Evolutionary conservation across 1,140 invertebrate species (phyloP), one percentile per base, ranked within the genome.

Genomic region (Planococcus citri): DNA sequence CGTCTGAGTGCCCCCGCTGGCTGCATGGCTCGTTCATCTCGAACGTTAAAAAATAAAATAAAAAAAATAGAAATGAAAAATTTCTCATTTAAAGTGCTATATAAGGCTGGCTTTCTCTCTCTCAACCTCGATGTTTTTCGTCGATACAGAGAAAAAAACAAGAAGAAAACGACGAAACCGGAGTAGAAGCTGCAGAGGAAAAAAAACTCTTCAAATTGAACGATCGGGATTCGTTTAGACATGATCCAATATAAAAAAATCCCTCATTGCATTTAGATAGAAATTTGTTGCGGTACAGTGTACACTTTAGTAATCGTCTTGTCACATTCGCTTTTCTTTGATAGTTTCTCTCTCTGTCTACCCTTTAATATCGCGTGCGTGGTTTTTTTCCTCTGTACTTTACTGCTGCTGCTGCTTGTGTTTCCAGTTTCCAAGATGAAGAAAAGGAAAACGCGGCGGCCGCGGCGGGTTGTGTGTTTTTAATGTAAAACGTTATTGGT

Each of bases 241-340:
- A 64, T 25, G 60, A 64, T 64, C 60, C 60, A 64, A 64, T 27
- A 27, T 64, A 27, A 64, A 64, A 64, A 64, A 64, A 64, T 64
- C 60, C 60, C 60, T 64, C 60, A 27, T 64, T 64, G 60, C 60
- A 64, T 64, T 64, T 64, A 64, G 60, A 64, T 64, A 64, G 60
- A 64, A 64, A 64, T 64, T 64, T 64, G 60, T 64, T 20, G 60
- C 60, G 60, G 60, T 64, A 64, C 20, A 64, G 22, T 20, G 60
- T 64, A 24, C 17, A 20, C 25, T 64, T 64, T 64, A 25, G 22
- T 64, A 64, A 64, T 64, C 60, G 60, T 64, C 60, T 64, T 64
- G 60, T 64, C 60, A 64, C 60, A 64, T 64, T 64, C 60, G 60
- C 60, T 58, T 64, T 64, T 27, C 60, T 51, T 51, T 51, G 41